Evolutionary conservation across 2,888 invertebrate genomes (phyloP).

Genomic region (Drosophila mettleri): DNA sequence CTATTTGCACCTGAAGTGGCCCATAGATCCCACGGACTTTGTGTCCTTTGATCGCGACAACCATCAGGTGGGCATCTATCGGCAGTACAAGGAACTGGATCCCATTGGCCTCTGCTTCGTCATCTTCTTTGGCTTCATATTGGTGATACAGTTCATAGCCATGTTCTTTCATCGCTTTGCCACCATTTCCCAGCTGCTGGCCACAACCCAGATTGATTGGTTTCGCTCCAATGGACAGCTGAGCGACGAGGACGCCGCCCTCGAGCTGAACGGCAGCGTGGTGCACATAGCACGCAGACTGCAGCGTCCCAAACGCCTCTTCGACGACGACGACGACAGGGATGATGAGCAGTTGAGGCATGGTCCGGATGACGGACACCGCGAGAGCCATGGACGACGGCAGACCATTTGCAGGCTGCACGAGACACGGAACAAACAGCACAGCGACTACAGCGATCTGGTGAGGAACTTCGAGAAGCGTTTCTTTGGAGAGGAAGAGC

Average conservation of each 20-base stretch:
- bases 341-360: slow-evolving; percentile 52
- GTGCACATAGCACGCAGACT: slow-evolving; percentile 87
- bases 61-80: slow-evolving; percentile 86
- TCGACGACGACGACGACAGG: slow-evolving; percentile 80
- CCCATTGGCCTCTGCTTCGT: slow-evolving; percentile 92
- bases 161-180: slow-evolving; percentile 92
- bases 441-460: slow-evolving; percentile 83
- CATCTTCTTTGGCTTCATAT: slow-evolving; percentile 89
- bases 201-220: slow-evolving; percentile 88
- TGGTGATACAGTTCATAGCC: slow-evolving; percentile 90
- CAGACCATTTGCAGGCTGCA: slow-evolving; percentile 83
- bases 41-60: slow-evolving; percentile 85
- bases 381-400: slow-evolving; percentile 70
- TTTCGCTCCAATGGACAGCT: slow-evolving; percentile 77
- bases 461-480: slow-evolving; percentile 83
- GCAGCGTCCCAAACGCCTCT: slow-evolving; percentile 85
- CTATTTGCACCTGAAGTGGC: slow-evolving; percentile 89
- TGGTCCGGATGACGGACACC: slow-evolving; percentile 43
- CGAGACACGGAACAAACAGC: slow-evolving; percentile 75
- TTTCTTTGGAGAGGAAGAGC: slow-evolving; percentile 81
- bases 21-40: slow-evolving; percentile 87
- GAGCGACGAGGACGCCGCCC: slow-evolving; percentile 85
- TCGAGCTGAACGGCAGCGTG: slow-evolving; percentile 87
- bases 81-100: slow-evolving; percentile 88
- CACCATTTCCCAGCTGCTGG: slow-evolving; percentile 90